Evolutionary conservation across 2,888 invertebrate genomes (phyloP), one percentile per base, ranked within the genome.

Genomic region (Cloeon dipterum): DNA sequence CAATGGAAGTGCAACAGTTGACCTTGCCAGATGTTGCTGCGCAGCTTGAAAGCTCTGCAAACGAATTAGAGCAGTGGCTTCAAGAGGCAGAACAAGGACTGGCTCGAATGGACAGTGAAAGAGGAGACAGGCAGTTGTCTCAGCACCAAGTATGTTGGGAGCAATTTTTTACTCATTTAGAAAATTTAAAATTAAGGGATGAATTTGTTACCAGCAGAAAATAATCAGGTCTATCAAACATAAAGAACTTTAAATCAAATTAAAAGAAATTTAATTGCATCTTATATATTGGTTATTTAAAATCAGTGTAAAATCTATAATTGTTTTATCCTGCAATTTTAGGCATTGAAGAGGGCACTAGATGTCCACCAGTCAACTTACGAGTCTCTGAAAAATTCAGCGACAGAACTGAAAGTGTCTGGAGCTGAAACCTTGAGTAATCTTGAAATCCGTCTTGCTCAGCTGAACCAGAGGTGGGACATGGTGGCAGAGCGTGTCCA

Each of bases 51-150:
- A 29, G 29, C 16, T 42, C 43, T 34, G 41, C 43, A 35, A 36
- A 41, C 26, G 42, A 45, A 25, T 36, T 46, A n/a, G 42, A 44
- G 17, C 39, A 43, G 4, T 45, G 45, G 45, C 36, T 46, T 23
- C 39, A 38, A 3, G 42, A 46, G 26, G 46, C 46, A 11, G 45
- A 43, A 39, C 32, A 36, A 13, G 44, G 46, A 33, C 34, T 46
- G 10, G 36, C 36, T 19, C 25, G 29, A n/a, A 29, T 29, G 29
- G 29, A 29, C 29, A 14, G 13, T 5, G 29, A 29, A n/a, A 7
- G 16, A 14, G 29, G 29, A 14, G 29, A 29, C 16, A 7, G 29
- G 16, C 29, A 29, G 29, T 7, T 8, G 5, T n/a, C 29, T 8
- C 29, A 29, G 29, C 29, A 29, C 14, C 29, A 29, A 29, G 29